Base-by-base conservation (phyloP, 2,113 vertebrate genomes). In the Dicentrarchus labrax region DNA sequence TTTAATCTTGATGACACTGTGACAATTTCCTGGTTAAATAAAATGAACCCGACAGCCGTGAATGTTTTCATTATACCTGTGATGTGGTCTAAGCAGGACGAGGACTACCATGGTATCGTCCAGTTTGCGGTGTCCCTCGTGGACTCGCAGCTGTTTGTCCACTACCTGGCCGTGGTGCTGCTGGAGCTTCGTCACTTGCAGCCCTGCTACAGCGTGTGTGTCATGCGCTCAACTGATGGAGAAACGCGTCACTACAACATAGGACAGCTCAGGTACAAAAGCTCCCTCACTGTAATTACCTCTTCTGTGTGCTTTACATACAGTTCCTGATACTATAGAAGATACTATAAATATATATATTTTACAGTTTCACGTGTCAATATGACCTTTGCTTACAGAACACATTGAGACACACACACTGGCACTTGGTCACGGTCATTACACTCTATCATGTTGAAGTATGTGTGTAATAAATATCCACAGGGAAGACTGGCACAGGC, bases 71-170 rank as follows among this genome's bases (percentile, higher is more conserved):
- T 51, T 39, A 24, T 80, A 54, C 38, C 17, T 65, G 41, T 73
- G 64, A 4, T 76, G 45, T 60, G 72, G 64, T 92, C 76, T 53
- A 6, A 45, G 6, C 95, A 97, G 96, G 97, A 98, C 86, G 95
- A 96, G 72, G 97, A 98, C 89, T 98, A 98, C 94, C 97, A 98
- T 47, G 97, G 97, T 6, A 97, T 99, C 4, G 98, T 98, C 88
- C 97, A 99, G 93, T 98, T 98, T 0, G 95, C 98, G 0, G 98
- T 98, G 85, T 99, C 98, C 8, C 95, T 99, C 3, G 97, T 99
- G 94, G 98, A 99, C 2, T 97, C 98, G 0, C 96, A 99, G 79
- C 96, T 99, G 78, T 99, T 99, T 89, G 97, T 98, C 82, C 98
- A 99, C 80, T 99, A 99, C 94, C 93, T 99, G 93, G 98, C 97